Conservation (phyloP, 2,797 vertebrate species). For the Syncerus caffer region DNA sequence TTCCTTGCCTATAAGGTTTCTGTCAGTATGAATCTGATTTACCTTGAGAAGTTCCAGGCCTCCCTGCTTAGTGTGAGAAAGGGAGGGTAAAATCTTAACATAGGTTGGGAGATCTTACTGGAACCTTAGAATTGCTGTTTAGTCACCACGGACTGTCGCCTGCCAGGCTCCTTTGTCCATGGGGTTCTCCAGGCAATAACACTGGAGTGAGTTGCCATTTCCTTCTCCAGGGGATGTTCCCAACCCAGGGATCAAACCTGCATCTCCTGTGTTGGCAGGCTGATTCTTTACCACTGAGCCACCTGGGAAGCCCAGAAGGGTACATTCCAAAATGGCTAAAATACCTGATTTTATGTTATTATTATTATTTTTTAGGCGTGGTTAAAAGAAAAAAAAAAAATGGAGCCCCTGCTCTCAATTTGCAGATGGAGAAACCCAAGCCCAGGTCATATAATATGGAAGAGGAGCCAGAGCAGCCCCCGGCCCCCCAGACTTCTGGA, state of each 20-base stretch:
- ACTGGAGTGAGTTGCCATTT: background rate
- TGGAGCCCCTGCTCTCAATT: too few species aligned
- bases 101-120: background rate
- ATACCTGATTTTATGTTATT: background rate
- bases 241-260: background rate
- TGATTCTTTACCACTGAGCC: background rate
- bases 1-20: background rate
- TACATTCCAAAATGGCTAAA: background rate
- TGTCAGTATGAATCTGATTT: background rate
- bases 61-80: background rate
- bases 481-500: too few species aligned
- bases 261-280: background rate
- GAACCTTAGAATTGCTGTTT: background rate
- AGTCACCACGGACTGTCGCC: rapidly evolving
- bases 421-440: background rate
- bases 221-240: background rate
- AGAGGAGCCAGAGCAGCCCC: background rate
- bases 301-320: background rate
- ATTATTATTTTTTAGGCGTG: background rate
- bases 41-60: background rate
- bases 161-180: background rate
- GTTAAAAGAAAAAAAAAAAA: background rate
- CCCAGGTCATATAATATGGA: background rate
- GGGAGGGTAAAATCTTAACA: too few species aligned
- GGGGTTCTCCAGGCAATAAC: background rate